phyloP scores from a whole-genome alignment of 2,113 vertebrate genomes.

The Ictalurus furcatus region DNA sequence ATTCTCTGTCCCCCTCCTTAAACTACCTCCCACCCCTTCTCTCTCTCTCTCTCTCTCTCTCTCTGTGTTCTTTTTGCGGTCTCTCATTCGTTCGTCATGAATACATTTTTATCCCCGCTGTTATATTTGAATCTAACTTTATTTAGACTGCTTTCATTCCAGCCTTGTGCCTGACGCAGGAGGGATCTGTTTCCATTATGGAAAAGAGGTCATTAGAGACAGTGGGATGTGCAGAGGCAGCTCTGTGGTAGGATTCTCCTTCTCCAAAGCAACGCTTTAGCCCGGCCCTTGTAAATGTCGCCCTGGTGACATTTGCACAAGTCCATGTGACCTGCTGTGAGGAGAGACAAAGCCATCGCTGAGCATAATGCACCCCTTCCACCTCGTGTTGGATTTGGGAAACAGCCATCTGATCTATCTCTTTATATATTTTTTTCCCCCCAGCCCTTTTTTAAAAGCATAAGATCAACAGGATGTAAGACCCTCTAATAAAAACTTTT shows the following conservation, averaged over 20 bases:
- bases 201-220: conserved; percentile 44
- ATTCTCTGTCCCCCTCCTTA: neutral
- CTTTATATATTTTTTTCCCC: neutral
- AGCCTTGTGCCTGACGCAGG: conserved; percentile 29
- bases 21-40: neutral
- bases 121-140: conserved; percentile 39
- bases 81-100: neutral
- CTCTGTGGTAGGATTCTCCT: conserved; percentile 1
- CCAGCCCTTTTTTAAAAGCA: neutral
- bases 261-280: conserved; percentile 30
- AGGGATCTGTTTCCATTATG: conserved; percentile 43
- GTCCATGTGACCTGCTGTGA: conserved; percentile 19
- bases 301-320: conserved; percentile 39
- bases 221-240: neutral
- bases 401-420: neutral
- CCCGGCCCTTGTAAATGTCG: conserved; percentile 31
- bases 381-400: neutral
- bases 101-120: conserved; percentile 27
- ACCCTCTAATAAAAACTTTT: neutral
- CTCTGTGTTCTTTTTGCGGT: neutral
- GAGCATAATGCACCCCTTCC: neutral
- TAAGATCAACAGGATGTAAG: neutral
- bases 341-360: neutral
- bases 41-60: neutral
- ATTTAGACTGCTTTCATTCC: conserved; percentile 45